Percentiles rank a stretch among this genome's conserved stretches.
Conservation (phyloP, 2,113 vertebrate species). For the Pseudopipra pipra region DNA sequence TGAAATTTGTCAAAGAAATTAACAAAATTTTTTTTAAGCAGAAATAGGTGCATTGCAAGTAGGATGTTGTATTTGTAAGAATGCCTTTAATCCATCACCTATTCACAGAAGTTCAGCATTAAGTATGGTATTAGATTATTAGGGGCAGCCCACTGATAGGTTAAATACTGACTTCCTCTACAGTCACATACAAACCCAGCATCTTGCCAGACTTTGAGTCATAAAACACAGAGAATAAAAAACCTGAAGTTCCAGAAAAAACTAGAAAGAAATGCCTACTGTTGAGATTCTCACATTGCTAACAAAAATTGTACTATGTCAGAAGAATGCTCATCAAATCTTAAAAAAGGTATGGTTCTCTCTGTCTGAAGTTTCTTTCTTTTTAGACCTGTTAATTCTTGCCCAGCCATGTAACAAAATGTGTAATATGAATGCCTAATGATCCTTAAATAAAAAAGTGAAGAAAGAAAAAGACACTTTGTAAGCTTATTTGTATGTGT, state of each 20-base stretch:
- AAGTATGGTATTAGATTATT: neutral
- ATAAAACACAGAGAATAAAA: neutral
- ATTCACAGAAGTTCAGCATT: neutral
- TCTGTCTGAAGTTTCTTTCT: neutral
- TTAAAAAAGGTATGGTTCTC: neutral
- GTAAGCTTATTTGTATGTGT: neutral
- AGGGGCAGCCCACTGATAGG: accelerated
- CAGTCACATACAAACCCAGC: neutral
- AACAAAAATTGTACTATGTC: neutral
- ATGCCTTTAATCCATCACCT: neutral
- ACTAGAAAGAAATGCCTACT: neutral
- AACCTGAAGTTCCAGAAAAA: neutral
- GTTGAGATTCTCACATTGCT: neutral
- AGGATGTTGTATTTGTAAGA: neutral
- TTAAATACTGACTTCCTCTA: neutral
- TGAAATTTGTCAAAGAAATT: neutral
- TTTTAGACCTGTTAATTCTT: neutral
- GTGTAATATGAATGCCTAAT: neutral
- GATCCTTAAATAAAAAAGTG: neutral
- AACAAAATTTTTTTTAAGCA: neutral
- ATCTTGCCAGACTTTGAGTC: neutral
- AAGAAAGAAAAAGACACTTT: neutral
- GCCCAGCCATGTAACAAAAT: neutral
- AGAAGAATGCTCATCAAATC: neutral
- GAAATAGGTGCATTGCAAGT: neutral